Base-by-base conservation (phyloP, 30 jellyfish, hydroid and myxozoan genomes). In the Hydra vulgaris region DNA sequence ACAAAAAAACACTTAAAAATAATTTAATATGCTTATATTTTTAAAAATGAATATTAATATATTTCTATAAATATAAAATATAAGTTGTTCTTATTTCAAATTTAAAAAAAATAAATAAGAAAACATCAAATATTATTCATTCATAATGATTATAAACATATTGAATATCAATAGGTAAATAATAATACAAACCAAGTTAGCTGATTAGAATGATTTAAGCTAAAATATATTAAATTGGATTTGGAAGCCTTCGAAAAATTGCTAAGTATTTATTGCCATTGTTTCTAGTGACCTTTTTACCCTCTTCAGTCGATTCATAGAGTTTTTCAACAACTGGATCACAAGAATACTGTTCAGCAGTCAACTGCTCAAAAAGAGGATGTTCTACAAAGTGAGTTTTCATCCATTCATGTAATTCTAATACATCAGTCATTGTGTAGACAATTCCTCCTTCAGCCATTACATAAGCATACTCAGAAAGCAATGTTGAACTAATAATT, bases 351-450 rank as follows among this genome's bases (percentile, higher is more conserved):
- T 90, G 95, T 21, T 86, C 81, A 12, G 73, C 74, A 61, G 67
- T 18, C 18, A 90, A 21, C 67, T 83, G 87, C 76, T 88, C 84
- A 76, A 92, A 92, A 52, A 92, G 68, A 21, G 95, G 98, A 54
- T 87, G 98, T 24, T 87, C 54, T 17, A 68, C 66, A 71, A 86
- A 85, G 55, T 87, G 95, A 15, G 74, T 83, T 76, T 77, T 83
- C 96, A 86, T 92, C 98, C 98, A 92, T 26, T 87, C 75, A 56
- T 90, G 95, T 15, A 90, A 74, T 26, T 90, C 96, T 1, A 86
- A 75, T n/a, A 90, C 97, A 77, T 90, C 97, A 15, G 97, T 90
- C 18, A 90, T 82, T 17, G 97, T 90, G 85, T 90, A 90, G 8
- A 90, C 94, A 74, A 88, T 74, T 40, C 90, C 97, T 81, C 97